Conservation (phyloP, 30 jellyfish, hydroid and myxozoan species). For the Haliclystus octoradiatus region DNA sequence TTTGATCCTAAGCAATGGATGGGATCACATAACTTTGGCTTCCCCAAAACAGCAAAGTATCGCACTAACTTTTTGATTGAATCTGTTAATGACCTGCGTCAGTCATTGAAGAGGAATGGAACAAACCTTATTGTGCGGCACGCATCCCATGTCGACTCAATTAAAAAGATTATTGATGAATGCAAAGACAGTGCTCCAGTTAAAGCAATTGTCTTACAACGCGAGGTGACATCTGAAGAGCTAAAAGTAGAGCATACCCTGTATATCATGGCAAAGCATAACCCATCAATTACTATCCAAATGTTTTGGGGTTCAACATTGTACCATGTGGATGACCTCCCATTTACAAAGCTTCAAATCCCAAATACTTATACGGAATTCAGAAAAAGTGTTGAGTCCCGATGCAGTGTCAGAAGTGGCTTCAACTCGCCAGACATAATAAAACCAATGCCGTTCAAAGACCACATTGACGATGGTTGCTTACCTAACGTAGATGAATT, state of each 20-base stretch:
- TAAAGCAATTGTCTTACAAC: conserved; percentile 31
- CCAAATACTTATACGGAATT: conserved; percentile 50
- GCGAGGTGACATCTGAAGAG: conserved; percentile 49
- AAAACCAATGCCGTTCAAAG: conserved; percentile 31
- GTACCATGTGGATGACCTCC: conserved; percentile 27
- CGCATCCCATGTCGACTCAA: conserved; percentile 26
- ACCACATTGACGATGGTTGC: conserved; percentile 23
- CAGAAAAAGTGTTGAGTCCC: conserved; percentile 35
- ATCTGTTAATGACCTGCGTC: conserved; percentile 28
- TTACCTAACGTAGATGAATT: conserved; percentile 22
- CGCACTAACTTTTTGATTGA: conserved; percentile 28
- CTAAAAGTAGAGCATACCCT: conserved; percentile 18
- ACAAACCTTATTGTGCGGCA: conserved; percentile 26
- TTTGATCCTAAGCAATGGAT: conserved; percentile 51
- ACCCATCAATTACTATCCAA: conserved; percentile 6
- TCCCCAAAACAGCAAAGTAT: conserved; percentile 36
- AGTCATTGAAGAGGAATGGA: conserved; percentile 16
- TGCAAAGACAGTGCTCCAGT: conserved; percentile 50
- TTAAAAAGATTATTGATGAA: conserved; percentile 6
- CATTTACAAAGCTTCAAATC: conserved; percentile 9
- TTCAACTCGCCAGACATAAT: conserved; percentile 21
- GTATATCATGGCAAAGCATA: conserved; percentile 1
- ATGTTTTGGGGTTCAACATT: conserved; percentile 60
- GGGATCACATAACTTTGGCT: conserved; percentile 33
- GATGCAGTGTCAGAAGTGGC: conserved; percentile 9